These are phyloP conservation scores for Euwallacea fornicatus DNA, from an alignment of 1,140 invertebrate species.

Conservation along the genomic window DNA sequence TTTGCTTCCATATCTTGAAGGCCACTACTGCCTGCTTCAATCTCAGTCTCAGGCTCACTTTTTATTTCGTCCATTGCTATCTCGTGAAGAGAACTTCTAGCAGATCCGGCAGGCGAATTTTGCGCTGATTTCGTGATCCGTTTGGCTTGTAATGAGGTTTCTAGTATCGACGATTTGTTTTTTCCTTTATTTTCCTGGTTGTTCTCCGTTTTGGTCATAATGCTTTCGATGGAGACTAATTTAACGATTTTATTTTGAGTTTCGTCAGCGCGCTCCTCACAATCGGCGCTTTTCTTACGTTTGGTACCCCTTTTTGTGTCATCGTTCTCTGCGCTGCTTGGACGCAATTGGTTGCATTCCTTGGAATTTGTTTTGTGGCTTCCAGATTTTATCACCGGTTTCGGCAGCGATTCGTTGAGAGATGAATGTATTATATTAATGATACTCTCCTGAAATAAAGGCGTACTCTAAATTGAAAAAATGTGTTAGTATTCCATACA, in stretches of 20 bases:
- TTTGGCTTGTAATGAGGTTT: conserved; percentile 15
- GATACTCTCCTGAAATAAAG: too few relatives aligned
- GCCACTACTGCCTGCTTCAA: conserved; percentile 35
- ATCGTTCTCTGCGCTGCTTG: background rate
- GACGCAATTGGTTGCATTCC: too few relatives aligned
- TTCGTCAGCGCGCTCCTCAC: background rate
- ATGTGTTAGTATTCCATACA: too few relatives aligned
- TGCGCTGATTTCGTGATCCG: conserved; percentile 8
- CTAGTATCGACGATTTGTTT: conserved; percentile 7
- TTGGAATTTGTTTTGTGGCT: too few relatives aligned
- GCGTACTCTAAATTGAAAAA: too few relatives aligned
- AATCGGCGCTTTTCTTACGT: conserved; percentile 18
- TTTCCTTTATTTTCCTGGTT: conserved; percentile 4
- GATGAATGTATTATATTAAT: too few relatives aligned
- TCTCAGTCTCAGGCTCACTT: conserved; percentile 51
- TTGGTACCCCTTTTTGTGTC: conserved; percentile 23
- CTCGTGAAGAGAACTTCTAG: conserved; percentile 23
- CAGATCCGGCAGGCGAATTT: conserved; percentile 15
- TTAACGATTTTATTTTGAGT: conserved; percentile 37
- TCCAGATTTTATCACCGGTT: too few relatives aligned
- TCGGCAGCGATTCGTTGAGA: too few relatives aligned
- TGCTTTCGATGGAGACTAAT: conserved; percentile 35
- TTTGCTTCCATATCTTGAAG: conserved; percentile 45
- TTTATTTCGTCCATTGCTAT: conserved; percentile 48
- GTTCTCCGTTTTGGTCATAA: conserved; percentile 27